Percentiles rank a stretch among this genome's conserved stretches.
Evolutionary conservation across 2,797 vertebrate genomes (phyloP).

Genomic region (Calcarius lapponicus): DNA sequence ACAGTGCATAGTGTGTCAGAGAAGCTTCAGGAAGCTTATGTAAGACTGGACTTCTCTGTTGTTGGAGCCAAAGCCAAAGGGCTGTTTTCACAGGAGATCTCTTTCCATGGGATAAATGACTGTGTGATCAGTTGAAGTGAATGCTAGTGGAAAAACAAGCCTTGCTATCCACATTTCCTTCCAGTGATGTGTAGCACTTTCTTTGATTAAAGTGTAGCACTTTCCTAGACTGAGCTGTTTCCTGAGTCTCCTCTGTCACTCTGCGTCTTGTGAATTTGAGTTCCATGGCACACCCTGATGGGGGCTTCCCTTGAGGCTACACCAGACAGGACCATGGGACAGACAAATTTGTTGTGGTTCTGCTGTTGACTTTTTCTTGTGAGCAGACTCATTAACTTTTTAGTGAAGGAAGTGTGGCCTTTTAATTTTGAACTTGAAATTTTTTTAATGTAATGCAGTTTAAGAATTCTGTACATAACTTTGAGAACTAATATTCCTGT

Average conservation of each 20-base stretch:
- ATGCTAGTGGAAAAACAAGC: neutral
- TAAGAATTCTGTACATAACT: neutral
- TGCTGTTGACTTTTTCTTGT: neutral
- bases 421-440: neutral
- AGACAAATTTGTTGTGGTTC: neutral
- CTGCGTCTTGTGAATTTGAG: neutral
- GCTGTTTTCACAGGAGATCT: neutral
- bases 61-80: neutral
- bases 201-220: conserved; percentile 63
- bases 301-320: neutral
- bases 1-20: neutral
- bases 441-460: neutral
- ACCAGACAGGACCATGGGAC: neutral
- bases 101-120: neutral
- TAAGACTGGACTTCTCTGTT: neutral
- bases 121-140: conserved; percentile 1
- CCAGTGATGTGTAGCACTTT: conserved; percentile 51
- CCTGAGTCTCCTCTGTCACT: conserved; percentile 50
- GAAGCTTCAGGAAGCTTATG: neutral
- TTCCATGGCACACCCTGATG: neutral
- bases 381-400: neutral
- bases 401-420: neutral
- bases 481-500: neutral
- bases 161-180: neutral
- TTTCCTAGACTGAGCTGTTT: conserved; percentile 56